A percentile compares a stretch with the other conserved stretches of the same genome.
Conservation (phyloP, 1,140 invertebrate genomes). For the Camponotus vicinus region DNA sequence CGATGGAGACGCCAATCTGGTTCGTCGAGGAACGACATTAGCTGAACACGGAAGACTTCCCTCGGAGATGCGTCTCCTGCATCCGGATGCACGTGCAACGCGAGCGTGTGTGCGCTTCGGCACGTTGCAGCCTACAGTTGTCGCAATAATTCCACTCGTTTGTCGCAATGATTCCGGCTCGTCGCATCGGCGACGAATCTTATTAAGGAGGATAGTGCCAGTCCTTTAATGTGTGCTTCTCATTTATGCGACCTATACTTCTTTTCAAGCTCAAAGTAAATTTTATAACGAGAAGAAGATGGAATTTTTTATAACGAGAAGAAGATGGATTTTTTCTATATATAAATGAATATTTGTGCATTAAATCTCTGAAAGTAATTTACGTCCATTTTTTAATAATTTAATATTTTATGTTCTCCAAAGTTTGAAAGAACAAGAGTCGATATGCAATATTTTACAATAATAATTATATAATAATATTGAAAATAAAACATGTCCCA, state of each 20-base stretch:
- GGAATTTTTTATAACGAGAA: neutral
- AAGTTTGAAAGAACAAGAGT: too few species aligned
- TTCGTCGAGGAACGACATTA: constrained; percentile 28
- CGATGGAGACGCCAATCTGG: constrained; percentile 34
- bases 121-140: neutral
- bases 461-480: too few species aligned
- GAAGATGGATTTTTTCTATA: neutral
- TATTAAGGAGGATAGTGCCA: constrained; percentile 29
- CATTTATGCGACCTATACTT: neutral
- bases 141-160: constrained; percentile 6
- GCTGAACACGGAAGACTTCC: constrained; percentile 38
- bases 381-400: too few species aligned
- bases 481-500: too few species aligned
- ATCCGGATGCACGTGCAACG: constrained; percentile 30
- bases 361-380: too few species aligned
- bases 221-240: neutral
- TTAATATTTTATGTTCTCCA: too few species aligned
- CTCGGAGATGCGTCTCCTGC: neutral
- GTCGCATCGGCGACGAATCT: constrained; percentile 28
- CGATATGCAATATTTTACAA: too few species aligned
- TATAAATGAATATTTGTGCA: too few species aligned
- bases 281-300: neutral
- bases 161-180: constrained; percentile 28
- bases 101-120: constrained; percentile 8
- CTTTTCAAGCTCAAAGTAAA: neutral